These are phyloP conservation scores for Apaloderma vittatum DNA, from an alignment of 2,113 vertebrate genomes.

Conservation along the genomic window DNA sequence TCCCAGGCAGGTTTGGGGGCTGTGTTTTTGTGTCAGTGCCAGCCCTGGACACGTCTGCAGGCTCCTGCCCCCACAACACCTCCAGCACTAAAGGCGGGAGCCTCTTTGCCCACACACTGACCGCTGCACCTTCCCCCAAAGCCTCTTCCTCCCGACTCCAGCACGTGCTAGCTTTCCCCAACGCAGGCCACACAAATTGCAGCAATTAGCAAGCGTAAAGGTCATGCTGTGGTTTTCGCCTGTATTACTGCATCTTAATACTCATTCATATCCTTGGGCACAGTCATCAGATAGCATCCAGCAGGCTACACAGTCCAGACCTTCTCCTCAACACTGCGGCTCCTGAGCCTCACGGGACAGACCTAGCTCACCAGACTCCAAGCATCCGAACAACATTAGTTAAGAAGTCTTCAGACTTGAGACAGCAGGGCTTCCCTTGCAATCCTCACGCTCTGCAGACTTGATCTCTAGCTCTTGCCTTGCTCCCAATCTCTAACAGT, in stretches of 20 bases:
- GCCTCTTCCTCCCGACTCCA: not conserved
- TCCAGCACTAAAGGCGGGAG: not conserved
- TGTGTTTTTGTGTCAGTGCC: not conserved
- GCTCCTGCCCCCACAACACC: not conserved
- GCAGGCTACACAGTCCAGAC: not conserved
- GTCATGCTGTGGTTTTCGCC: slow-evolving; percentile 8
- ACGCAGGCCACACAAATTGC: slow-evolving; percentile 17
- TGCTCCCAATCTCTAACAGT: accelerated
- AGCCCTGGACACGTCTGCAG: not conserved
- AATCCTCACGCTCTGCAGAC: not conserved
- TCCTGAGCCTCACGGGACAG: not conserved
- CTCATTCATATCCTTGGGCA: not conserved
- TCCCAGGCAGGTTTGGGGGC: not conserved
- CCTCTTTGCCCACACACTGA: not conserved
- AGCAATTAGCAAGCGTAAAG: slow-evolving; percentile 55
- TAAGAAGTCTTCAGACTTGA: not conserved
- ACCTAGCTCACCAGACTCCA: not conserved
- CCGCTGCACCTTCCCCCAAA: not conserved
- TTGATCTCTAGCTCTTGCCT: not conserved
- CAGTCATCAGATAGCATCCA: not conserved
- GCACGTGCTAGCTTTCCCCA: not conserved
- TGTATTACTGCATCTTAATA: not conserved
- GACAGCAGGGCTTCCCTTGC: not conserved
- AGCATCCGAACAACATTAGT: not conserved
- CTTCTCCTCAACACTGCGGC: not conserved